Percentiles rank a stretch among this genome's conserved stretches.
phyloP scores from a whole-genome alignment of 92 coral and sea anemone genomes.

The Zoanthus sansibaricus region DNA sequence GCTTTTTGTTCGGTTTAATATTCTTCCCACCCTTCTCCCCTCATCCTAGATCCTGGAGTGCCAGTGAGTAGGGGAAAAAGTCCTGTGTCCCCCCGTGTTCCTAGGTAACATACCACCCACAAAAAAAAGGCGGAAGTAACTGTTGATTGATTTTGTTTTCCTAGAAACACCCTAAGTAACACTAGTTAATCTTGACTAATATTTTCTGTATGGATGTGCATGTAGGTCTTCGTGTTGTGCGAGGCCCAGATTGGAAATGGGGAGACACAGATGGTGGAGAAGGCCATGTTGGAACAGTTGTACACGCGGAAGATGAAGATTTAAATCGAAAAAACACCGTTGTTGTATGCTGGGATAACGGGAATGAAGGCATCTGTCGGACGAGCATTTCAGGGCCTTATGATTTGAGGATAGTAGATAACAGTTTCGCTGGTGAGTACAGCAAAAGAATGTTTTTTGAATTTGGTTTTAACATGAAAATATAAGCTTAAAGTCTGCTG shows the following conservation, averaged over 20 bases:
- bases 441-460: no score
- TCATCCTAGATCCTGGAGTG: no score
- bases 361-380: constrained; percentile 73
- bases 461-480: no score
- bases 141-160: background rate
- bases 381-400: constrained; percentile 65
- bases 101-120: no score
- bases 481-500: no score
- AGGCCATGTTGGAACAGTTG: constrained; percentile 83
- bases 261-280: constrained; percentile 84
- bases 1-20: background rate
- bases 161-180: no score
- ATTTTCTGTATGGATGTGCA: background rate
- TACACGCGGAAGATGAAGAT: constrained; percentile 49
- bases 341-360: constrained; percentile 80
- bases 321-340: constrained; percentile 34
- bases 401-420: constrained; percentile 77
- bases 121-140: constrained; percentile 11
- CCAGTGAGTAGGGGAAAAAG: no score
- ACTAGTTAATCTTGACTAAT: background rate
- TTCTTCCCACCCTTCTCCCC: no score
- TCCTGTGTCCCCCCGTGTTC: no score
- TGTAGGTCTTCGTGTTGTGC: constrained; percentile 78
- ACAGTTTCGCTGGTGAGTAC: constrained; percentile 70
- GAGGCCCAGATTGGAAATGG: constrained; percentile 92